Evolutionary conservation across 2,888 invertebrate genomes (phyloP), one percentile per base, ranked within the genome.

Genomic region (Trissoscelio sp.): DNA sequence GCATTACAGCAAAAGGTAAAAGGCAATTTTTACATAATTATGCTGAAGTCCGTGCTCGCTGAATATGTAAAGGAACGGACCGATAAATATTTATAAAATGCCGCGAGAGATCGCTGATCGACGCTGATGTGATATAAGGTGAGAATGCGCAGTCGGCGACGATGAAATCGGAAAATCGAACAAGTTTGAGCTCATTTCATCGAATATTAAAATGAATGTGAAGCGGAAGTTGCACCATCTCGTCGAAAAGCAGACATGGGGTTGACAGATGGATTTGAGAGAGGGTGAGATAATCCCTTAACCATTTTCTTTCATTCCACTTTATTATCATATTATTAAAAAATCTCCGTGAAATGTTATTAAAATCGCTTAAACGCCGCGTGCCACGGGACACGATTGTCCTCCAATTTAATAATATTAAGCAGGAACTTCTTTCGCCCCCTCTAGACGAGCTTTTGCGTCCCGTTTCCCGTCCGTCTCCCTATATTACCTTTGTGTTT

Each of bases 281-380:
- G 79, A 80, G 82, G 80, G 72, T 62, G 82, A 73, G 89, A 90
- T 90, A 89, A 89, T 89, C 89, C 87, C 86, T 86, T 85, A 84
- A 86, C 86, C 87, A 87, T 88, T 89, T 89, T 88, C 88, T 90
- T 89, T 89, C 90, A 90, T 88, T 90, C 86, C 88, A 85, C 88
- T 89, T 88, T 89, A 90, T 91, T 91, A 91, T 90, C 90, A 90
- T 90, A 91, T 90, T 91, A 91, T 91, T 90, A 88, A 90, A 91
- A 89, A 90, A 90, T 89, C 89, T 82, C 87, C 89, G 90, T 89
- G 91, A 90, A 90, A 90, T 88, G 88, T 89, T 89, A 91, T 90
- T 90, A 89, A 90, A 90, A 87, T 88, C 88, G 88, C 81, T 88
- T 89, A 88, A 89, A 88, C 87, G 88, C 85, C 89, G 86, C 89